Base-by-base conservation (phyloP, 2,113 vertebrate genomes). In the Silurus glanis region DNA sequence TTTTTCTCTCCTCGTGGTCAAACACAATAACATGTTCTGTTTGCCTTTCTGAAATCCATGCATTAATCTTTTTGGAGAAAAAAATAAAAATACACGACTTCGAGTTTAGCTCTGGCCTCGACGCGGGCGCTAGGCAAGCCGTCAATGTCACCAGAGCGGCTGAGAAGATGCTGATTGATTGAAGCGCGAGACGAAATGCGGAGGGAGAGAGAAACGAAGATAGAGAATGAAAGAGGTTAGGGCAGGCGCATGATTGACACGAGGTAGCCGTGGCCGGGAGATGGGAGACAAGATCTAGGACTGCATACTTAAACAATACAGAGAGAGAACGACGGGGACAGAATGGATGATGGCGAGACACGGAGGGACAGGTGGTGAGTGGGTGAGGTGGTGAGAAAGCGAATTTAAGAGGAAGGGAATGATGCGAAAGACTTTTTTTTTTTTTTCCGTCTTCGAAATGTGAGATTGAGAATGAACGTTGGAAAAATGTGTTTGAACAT, bases 361-460 rank as follows among this genome's bases (percentile, higher is more conserved):
- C 88, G 87, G 79, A 88, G 90, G 91, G 92, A 92, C 93, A 94
- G 94, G 92, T 94, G 94, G 94, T 90, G 93, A 92, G 93, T 94
- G 92, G 93, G 94, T 93, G 93, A 93, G 90, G 92, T 91, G 92
- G 89, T 51, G 82, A 89, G 79, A 37, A 37, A 86, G 78, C 90
- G 37, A 82, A 82, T 80, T 58, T 62, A 58, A 90, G 91, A 93
- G 90, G 91, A 81, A 86, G 84, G 88, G 81, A 37, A 37, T 37
- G 37, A 89, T 78, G 78, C 85, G 88, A 87, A 88, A 90, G 62
- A 62, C 87, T 83, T 89, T 85, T 21, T 61, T 47, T 81, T 84
- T 85, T 89, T 85, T 14, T 56, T 25, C 83, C 37, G 37, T 37
- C 37, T 37, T 37, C 37, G 37, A 80, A 64, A 55, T 80, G 72